Evolutionary conservation across 2,113 vertebrate genomes (phyloP).

Genomic region (Gallinago paraguaiae): DNA sequence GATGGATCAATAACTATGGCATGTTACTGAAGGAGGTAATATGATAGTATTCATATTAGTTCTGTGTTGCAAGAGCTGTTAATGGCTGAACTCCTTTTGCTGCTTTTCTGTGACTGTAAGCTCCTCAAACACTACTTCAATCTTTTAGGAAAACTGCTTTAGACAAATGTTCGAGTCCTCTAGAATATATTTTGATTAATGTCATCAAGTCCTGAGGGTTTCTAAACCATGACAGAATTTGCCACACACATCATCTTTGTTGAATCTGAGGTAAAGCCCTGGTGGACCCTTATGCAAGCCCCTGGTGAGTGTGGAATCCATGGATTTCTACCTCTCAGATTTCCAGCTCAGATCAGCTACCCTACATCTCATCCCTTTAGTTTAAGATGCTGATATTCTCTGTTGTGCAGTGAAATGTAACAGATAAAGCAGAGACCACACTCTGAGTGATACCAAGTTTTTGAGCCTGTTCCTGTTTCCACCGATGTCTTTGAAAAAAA

Average conservation of each 20-base stretch:
- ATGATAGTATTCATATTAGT: neutral
- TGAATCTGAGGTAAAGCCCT: neutral
- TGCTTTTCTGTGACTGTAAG: conserved; percentile 16
- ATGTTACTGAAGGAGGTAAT: neutral
- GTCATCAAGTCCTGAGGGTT: neutral
- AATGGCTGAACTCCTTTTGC: conserved; percentile 3
- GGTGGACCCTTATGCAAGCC: neutral
- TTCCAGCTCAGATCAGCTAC: neutral
- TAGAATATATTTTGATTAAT: conserved; percentile 9
- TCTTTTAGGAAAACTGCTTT: neutral
- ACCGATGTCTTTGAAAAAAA: neutral
- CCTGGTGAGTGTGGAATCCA: neutral
- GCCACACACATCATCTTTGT: neutral
- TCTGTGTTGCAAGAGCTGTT: neutral
- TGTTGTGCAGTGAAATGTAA: neutral
- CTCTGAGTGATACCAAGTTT: neutral
- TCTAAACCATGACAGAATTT: neutral
- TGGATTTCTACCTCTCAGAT: neutral
- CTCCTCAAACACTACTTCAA: neutral
- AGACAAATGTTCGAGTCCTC: neutral
- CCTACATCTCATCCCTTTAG: neutral
- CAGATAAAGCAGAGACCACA: neutral
- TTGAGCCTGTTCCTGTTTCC: neutral
- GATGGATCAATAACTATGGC: neutral
- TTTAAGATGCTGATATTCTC: neutral